Evolutionary conservation across 2,888 invertebrate species (phyloP), one percentile per base, ranked within the genome.

Genomic region (Drosophila merina): DNA sequence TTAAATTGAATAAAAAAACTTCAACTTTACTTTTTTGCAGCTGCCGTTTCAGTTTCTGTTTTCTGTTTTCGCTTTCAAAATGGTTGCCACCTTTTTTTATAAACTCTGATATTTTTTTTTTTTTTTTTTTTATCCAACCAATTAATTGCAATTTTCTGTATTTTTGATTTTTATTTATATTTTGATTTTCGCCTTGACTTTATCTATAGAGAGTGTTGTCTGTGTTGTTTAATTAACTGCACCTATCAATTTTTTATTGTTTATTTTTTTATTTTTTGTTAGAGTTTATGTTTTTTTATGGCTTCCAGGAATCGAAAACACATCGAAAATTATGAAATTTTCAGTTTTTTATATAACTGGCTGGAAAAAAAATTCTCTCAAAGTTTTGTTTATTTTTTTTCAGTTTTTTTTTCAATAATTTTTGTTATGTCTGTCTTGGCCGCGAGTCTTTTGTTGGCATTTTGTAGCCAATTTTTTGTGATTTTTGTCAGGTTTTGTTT

Each of bases 1-100:
- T 78, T 82, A 82, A 82, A 86, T 85, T 82, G 85, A 79, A 85
- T 87, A 85, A 82, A 79, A 79, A 66, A 82, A 87, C 75, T 86
- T 84, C 57, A 86, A 74, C 72, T 77, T 71, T 55, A 70, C 70
- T 59, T 14, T 59, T 14, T 49, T 63, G 86, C 84, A 86, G 86
- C 86, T 80, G 86, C 86, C 80, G 63, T 38, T 45, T 57, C 36
- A 6, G 48, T 60, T 64, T 57, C 31, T 28, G 52, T 64, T 62
- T 40, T 48, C 36, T 1, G 54, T 42, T 62, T 44, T 67, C 58
- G 72, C 74, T 80, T 79, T 86, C 85, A 86, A 84, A 82, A 82
- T 87, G 87, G 87, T 75, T 31, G 84, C 73, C 80, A 26, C 50
- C 58, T 51, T 33, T 28, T 28, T 33, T 28, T 28, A 28, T 28